Percentiles rank a stretch among this genome's conserved stretches.
These are phyloP conservation scores for Chironomus tepperi DNA, from an alignment of 1,140 invertebrate species.

Conservation along the genomic window DNA sequence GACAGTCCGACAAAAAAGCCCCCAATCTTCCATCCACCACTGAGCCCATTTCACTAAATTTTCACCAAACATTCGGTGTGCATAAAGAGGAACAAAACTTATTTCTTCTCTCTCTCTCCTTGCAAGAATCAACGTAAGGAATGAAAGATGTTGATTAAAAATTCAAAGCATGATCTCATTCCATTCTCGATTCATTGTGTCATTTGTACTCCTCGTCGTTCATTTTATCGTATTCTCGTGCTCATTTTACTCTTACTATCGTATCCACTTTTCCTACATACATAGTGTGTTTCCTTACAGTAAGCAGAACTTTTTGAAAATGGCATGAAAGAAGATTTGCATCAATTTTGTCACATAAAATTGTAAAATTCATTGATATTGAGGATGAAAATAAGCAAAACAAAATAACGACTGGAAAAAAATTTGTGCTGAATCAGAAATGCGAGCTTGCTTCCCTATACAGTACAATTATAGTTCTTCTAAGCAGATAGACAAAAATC, in stretches of 20 bases:
- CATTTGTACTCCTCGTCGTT: slow-evolving; percentile 15
- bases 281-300: too few relatives aligned
- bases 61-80: too few relatives aligned
- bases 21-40: too few relatives aligned
- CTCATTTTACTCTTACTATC: neutral
- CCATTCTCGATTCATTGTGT: slow-evolving; percentile 17
- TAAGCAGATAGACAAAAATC: too few relatives aligned
- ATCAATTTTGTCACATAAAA: slow-evolving; percentile 14
- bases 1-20: too few relatives aligned
- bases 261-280: too few relatives aligned
- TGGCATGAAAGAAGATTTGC: neutral
- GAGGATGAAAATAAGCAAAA: too few relatives aligned
- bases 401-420: neutral
- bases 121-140: neutral
- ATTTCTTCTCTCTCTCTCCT: neutral
- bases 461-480: too few relatives aligned
- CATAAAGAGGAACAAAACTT: neutral
- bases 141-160: slow-evolving; percentile 22
- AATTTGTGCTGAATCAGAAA: neutral
- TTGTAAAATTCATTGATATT: neutral
- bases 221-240: slow-evolving; percentile 7
- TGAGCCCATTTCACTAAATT: too few relatives aligned
- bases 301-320: neutral
- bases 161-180: slow-evolving; percentile 21
- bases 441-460: too few relatives aligned